Evolutionary conservation across 2,797 vertebrate species (phyloP), one percentile per base, ranked within the genome.

Genomic region (Euthynnus affinis): DNA sequence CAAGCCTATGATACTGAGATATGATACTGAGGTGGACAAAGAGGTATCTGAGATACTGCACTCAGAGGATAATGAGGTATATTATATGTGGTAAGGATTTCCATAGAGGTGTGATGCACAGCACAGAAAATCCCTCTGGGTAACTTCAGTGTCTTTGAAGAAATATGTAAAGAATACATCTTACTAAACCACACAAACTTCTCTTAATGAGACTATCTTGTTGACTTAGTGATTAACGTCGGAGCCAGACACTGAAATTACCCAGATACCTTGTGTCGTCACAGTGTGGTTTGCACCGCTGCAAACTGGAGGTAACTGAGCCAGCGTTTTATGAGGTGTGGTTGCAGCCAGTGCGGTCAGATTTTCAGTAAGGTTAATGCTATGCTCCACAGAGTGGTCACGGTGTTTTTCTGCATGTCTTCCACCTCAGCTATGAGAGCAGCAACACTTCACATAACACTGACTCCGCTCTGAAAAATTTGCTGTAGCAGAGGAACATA

Each of bases 21-120:
- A 87, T 82, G 72, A 79, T 74, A 78, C 23, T 55, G 89, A 88
- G 83, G 90, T 90, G 88, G 92, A 93, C 87, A 85, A 51, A 87
- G 88, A 92, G 90, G 78, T 91, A 66, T 88, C 88, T 81, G 87
- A 92, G 76, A 86, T 89, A 84, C 91, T 86, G 53, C 91, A 87
- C 49, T 87, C 89, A 82, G 62, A 81, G 74, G 90, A 93, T 83
- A 80, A 91, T 89, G 86, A 92, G 92, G 91, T 91, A 91, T 86
- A 87, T 74, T 34, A 75, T 51, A 62, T 72, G 84, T 81, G 92
- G 92, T 93, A 91, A 93, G 93, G 56, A 52, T 74, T 81, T 62
- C 27, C 71, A 65, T 88, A 72, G 82, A 88, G 69, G 91, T 90
- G 90, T 89, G 87, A 85, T 76, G 74, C 88, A 91, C 89, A 27